Evolutionary conservation across 2,797 vertebrate genomes (phyloP), one percentile per base, ranked within the genome.

Genomic region (Halcyon leucocephala): DNA sequence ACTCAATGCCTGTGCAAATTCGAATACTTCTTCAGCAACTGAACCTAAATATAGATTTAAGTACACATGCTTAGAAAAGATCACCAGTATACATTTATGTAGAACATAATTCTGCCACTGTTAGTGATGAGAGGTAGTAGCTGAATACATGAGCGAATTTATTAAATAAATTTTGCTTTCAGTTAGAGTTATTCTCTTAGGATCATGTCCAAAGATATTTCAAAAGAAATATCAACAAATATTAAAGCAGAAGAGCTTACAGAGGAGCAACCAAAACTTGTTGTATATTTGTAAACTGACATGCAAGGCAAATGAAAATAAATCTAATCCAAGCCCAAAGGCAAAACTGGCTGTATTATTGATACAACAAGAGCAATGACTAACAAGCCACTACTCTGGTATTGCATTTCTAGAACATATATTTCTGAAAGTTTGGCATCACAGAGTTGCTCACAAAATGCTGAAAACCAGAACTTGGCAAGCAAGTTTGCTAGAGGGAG

Each of bases 321-420:
- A 91, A 95, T 28, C 35, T 87, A 76, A 92, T 90, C 70, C 80
- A 86, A 95, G 54, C 80, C 85, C 61, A 87, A 91, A 96, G 91
- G 92, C 79, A 93, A 89, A 92, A 87, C 60, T 89, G 54, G 12
- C n/a, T 86, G 91, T 66, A 39, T 91, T 67, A 81, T 44, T 89
- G 82, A 64, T 82, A 74, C 69, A 91, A 95, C 57, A 93, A 80
- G 90, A 80, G 65, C 79, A 83, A 51, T 87, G 84, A 91, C 82
- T 97, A 93, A 93, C 52, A 61, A 83, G 79, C 58, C 2, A 22
- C 44, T 92, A 33, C 64, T 83, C 64, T 76, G 72, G 29, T 61
- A 46, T 92, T 89, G 57, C 14, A 77, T 92, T 92, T 89, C 71
- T 83, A 74, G 57, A 89, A 65, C 35, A 31, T 46, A 3, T 33